A percentile compares a stretch with the other conserved stretches of the same genome.
phyloP scores from a whole-genome alignment of 2,113 vertebrate species.

The Peromyscus californicus region DNA sequence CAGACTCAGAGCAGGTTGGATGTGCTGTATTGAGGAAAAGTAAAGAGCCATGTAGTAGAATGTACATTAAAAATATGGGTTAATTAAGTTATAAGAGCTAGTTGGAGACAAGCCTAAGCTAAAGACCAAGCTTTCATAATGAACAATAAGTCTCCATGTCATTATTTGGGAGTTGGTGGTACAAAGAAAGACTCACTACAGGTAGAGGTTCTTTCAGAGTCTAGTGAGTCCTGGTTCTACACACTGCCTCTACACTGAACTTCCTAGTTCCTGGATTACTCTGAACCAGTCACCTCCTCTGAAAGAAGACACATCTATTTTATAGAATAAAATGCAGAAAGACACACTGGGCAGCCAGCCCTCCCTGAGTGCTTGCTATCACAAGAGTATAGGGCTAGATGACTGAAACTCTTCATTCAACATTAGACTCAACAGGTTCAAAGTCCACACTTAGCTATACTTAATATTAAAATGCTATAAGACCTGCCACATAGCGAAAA shows the following conservation, averaged over 20 bases:
- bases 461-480: constrained; percentile 22
- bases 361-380: not conserved
- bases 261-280: not conserved
- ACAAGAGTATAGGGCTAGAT: fast-evolving
- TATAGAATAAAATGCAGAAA: not conserved
- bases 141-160: not conserved
- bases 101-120: not conserved
- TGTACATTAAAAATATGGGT: not conserved
- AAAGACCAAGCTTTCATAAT: not conserved
- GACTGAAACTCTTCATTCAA: not conserved
- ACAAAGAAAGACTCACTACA: not conserved
- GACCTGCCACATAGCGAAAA: not conserved
- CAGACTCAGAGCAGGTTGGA: not conserved
- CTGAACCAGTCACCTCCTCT: not conserved
- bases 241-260: not conserved
- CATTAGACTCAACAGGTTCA: not conserved
- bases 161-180: not conserved
- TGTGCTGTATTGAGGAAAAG: not conserved
- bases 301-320: not conserved
- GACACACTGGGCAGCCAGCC: not conserved
- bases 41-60: not conserved
- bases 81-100: not conserved
- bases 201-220: not conserved
- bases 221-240: not conserved
- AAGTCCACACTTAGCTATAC: not conserved